Base-by-base conservation (phyloP, 2,888 invertebrate species). In the Thelaira solivaga region DNA sequence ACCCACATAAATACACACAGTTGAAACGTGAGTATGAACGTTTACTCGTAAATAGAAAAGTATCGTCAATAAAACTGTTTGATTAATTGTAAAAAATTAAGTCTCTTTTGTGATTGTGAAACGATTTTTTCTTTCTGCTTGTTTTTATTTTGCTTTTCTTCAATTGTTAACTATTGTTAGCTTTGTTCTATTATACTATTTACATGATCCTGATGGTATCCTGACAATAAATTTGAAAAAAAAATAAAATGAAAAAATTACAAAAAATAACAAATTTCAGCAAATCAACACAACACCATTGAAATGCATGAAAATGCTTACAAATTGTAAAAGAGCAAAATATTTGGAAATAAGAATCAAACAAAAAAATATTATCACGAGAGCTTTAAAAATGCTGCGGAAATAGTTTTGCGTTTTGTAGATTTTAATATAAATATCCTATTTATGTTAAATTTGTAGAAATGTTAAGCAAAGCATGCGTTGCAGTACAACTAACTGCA, bases 201-300 rank as follows among this genome's bases (percentile, higher is more conserved):
- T 74, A 74, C 65, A 67, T 74, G 73, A 74, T 65, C 73, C 67
- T 67, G 65, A 67, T 74, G 39, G 67, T 72, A 72, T 72, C 55
- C 72, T 55, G 29, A 29, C 22, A 59, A 69, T 41, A 59, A 69
- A 41, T 29, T 41, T 36, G 29, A 39, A n/a, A 36, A 65, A 59
- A 10, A 39, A 34, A 1, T n/a, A n/a, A n/a, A 55, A 36, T 13
- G 39, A 24, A 36, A 64, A 31, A 6, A 29, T 34, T n/a, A 20
- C 26, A 20, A 11, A 22, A 13, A 31, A 11, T 11, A 51, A 51
- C 55, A 68, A 55, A 57, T 68, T 57, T 62, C 57, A 77, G 68
- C 77, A 69, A 74, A 78, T 78, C 78, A 78, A 78, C 78, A 73
- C n/a, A n/a, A n/a, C 73, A 39, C 55, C 45, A 67, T 69, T 69